These are phyloP conservation scores for Macrotus californicus DNA, from an alignment of 2,113 vertebrate species.

Conservation along the genomic window DNA sequence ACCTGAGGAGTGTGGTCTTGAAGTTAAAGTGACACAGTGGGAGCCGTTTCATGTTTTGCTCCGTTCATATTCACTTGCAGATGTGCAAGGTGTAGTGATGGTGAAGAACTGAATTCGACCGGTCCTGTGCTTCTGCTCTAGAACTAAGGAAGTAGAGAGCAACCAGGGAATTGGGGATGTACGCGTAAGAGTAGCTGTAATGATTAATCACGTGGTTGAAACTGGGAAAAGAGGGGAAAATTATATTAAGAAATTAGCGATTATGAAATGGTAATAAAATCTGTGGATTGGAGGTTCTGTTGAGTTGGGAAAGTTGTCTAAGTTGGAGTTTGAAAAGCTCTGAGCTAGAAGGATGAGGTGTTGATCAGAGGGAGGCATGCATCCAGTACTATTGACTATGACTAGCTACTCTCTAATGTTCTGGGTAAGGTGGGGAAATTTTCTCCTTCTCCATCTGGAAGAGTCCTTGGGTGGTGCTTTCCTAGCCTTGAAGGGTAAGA, in stretches of 20 bases:
- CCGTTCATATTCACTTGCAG: background rate
- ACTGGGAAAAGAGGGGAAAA: background rate
- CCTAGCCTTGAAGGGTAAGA: background rate
- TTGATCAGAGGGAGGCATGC: background rate
- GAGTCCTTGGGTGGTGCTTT: background rate
- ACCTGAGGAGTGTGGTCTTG: background rate
- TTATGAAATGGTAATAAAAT: background rate
- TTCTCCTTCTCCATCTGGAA: background rate
- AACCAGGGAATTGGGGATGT: background rate
- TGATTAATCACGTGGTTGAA: background rate
- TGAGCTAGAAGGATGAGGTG: background rate
- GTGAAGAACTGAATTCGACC: background rate
- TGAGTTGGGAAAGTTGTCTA: background rate
- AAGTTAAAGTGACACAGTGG: background rate
- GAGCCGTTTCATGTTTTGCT: background rate
- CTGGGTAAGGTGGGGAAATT: background rate
- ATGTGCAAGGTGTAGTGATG: background rate
- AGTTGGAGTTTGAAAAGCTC: background rate
- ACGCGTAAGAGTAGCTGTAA: background rate
- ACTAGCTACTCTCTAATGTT: background rate
- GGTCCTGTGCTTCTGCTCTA: background rate
- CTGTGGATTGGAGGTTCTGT: background rate
- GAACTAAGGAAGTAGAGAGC: background rate
- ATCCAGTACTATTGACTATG: background rate
- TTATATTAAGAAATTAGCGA: background rate